Conservation (phyloP, 1,140 invertebrate species). For the Drosophila malerkotliana region DNA sequence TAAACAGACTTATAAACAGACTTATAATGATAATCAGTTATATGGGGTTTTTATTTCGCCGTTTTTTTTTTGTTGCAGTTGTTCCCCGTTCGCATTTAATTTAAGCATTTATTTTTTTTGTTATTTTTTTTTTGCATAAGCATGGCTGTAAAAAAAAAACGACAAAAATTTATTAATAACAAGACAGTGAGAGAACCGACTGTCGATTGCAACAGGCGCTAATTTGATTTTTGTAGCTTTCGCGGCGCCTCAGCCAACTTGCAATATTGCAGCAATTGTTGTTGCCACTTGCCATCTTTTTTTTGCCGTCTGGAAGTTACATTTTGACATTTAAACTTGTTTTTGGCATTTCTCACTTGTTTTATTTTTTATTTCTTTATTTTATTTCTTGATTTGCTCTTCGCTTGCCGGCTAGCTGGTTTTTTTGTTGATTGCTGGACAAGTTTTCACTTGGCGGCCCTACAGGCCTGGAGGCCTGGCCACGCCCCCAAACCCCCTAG, state of each 20-base stretch:
- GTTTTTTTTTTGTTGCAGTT: slow-evolving; percentile 16
- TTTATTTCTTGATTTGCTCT: slow-evolving; percentile 71
- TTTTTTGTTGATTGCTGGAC: slow-evolving; percentile 36
- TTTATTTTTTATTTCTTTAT: slow-evolving; percentile 60
- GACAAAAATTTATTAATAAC: slow-evolving; percentile 3
- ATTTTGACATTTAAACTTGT: slow-evolving; percentile 81
- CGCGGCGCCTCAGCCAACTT: slow-evolving; percentile 66
- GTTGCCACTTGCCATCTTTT: slow-evolving; percentile 34
- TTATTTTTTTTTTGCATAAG: slow-evolving; percentile 59
- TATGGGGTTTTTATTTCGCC: slow-evolving; percentile 38
- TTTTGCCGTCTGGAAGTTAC: slow-evolving; percentile 53
- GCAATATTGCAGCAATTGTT: slow-evolving; percentile 38
- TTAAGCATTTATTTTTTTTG: slow-evolving; percentile 53
- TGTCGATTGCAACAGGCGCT: slow-evolving; percentile 76
- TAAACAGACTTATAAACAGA: slow-evolving; percentile 54
- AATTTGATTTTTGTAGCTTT: slow-evolving; percentile 75
- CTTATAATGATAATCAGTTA: slow-evolving; percentile 73
- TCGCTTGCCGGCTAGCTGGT: slow-evolving; percentile 48
- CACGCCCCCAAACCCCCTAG: neutral
- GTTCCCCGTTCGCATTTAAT: slow-evolving; percentile 57
- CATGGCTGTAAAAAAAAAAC: slow-evolving; percentile 33
- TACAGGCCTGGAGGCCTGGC: slow-evolving; percentile 7
- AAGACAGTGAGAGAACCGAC: slow-evolving; percentile 43
- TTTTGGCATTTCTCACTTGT: slow-evolving; percentile 66
- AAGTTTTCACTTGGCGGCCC: slow-evolving; percentile 44